These are phyloP conservation scores for Pollenia labialis DNA, from an alignment of 2,888 invertebrate genomes.

Conservation along the genomic window DNA sequence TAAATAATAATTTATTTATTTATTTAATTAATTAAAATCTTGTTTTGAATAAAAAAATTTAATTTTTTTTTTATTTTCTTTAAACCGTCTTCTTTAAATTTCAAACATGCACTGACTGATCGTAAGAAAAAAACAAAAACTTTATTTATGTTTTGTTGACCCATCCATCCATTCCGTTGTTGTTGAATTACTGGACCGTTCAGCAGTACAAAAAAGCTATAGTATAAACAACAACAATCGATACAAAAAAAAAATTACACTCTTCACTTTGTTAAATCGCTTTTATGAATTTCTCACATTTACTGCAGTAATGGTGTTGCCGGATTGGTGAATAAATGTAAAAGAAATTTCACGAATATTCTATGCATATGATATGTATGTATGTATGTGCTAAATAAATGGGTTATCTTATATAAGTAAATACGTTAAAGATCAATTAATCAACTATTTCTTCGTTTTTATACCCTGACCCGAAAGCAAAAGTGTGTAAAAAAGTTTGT, in stretches of 20 bases:
- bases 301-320: not conserved
- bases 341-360: too few relatives aligned
- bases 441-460: too few relatives aligned
- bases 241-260: not conserved
- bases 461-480: too few relatives aligned
- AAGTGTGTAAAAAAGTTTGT: too few relatives aligned
- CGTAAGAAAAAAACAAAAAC: slow-evolving; percentile 9
- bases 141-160: slow-evolving; percentile 49
- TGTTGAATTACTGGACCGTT: slow-evolving; percentile 60
- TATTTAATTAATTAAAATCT: not conserved
- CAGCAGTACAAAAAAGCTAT: slow-evolving; percentile 38
- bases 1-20: not conserved
- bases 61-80: not conserved
- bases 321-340: not conserved
- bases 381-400: too few relatives aligned
- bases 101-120: slow-evolving; percentile 46
- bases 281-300: slow-evolving; percentile 8
- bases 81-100: slow-evolving; percentile 21
- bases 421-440: too few relatives aligned
- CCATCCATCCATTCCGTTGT: slow-evolving; percentile 41
- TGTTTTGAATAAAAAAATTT: not conserved
- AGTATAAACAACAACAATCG: not conserved
- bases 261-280: slow-evolving; percentile 34
- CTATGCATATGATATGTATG: too few relatives aligned
- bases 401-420: too few relatives aligned